Evolutionary conservation across 2,888 invertebrate genomes (phyloP), one percentile per base, ranked within the genome.

Genomic region (Pasiphila rectangulata): DNA sequence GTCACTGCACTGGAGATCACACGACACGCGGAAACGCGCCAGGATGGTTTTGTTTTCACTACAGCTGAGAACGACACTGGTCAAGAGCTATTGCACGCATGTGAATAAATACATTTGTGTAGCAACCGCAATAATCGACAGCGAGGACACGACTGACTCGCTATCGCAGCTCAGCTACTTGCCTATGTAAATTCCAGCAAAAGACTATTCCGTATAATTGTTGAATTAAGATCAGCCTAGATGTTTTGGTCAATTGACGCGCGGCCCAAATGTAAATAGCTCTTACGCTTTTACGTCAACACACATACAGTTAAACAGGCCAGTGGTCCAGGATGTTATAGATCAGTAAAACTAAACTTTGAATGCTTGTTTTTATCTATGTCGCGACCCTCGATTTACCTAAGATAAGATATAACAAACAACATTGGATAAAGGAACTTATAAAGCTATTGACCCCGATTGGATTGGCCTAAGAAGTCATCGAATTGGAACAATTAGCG

Each of bases 51-150:
- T 75, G 25, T 9, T 75, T 58, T 69, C 32, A 17, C 32, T 5
- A 17, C n/a, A 16, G n/a, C n/a, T n/a, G 16, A 9, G 4, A 3
- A 32, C 32, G 16, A 63, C 59, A 60, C 62, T 63, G 61, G 59
- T 59, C 63, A 63, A 59, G 60, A 60, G 59, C 56, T 64, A 32
- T 61, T 64, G 56, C 49, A 65, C 66, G 51, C 57, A 51, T 60
- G 65, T 73, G 64, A 72, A 69, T 70, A 70, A 69, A 69, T 67
- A 71, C 62, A 70, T 66, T 65, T 57, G 64, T 66, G 69, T 72
- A 73, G 72, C 83, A 81, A 84, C 87, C 87, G 85, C 79, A 79
- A 86, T 86, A 82, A 85, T 77, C 86, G 83, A 67, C 74, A 68
- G 85, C 82, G 79, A 76, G 79, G 76, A 80, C 77, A 72, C 81